phyloP scores from a whole-genome alignment of 1,140 invertebrate genomes.

The Drosophila asahinai region DNA sequence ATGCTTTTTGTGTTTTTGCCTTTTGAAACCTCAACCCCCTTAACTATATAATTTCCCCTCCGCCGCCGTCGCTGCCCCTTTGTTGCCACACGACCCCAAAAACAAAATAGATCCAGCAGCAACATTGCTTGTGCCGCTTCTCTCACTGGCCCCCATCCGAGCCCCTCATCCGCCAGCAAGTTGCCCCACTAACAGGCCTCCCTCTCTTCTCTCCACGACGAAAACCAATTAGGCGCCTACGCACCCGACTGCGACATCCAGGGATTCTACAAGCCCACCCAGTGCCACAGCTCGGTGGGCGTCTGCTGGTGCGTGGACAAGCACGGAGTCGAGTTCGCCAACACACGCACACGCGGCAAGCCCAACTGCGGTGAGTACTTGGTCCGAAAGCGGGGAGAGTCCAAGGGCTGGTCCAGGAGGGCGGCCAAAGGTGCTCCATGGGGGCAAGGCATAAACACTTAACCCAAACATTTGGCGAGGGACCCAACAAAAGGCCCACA shows the following conservation, averaged over 20 bases:
- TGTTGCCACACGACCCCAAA: slow-evolving; percentile 56
- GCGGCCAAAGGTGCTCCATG: not conserved
- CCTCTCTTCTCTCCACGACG: slow-evolving; percentile 54
- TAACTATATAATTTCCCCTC: slow-evolving; percentile 54
- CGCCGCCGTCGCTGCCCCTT: slow-evolving; percentile 8
- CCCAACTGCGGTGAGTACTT: slow-evolving; percentile 92
- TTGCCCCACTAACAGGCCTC: slow-evolving; percentile 66
- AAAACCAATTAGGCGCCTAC: slow-evolving; percentile 88
- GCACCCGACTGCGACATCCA: slow-evolving; percentile 94
- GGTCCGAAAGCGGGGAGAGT: not conserved
- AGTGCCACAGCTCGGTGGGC: slow-evolving; percentile 93
- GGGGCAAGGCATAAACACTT: slow-evolving; percentile 35
- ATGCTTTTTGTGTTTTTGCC: slow-evolving; percentile 58
- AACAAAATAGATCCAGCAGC: slow-evolving; percentile 61
- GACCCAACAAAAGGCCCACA: slow-evolving; percentile 26
- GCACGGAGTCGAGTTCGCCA: slow-evolving; percentile 94
- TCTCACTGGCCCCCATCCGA: slow-evolving; percentile 42
- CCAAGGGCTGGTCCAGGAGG: not conserved
- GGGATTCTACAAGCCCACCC: slow-evolving; percentile 94
- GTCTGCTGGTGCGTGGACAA: slow-evolving; percentile 97
- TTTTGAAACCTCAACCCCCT: slow-evolving; percentile 57
- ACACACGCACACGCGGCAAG: slow-evolving; percentile 92
- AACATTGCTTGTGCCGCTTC: slow-evolving; percentile 74
- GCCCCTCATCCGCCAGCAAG: slow-evolving; percentile 5
- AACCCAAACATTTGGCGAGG: slow-evolving; percentile 38